Evolutionary conservation across 2,888 invertebrate genomes (phyloP).

Genomic region (Piscicola geometra): DNA sequence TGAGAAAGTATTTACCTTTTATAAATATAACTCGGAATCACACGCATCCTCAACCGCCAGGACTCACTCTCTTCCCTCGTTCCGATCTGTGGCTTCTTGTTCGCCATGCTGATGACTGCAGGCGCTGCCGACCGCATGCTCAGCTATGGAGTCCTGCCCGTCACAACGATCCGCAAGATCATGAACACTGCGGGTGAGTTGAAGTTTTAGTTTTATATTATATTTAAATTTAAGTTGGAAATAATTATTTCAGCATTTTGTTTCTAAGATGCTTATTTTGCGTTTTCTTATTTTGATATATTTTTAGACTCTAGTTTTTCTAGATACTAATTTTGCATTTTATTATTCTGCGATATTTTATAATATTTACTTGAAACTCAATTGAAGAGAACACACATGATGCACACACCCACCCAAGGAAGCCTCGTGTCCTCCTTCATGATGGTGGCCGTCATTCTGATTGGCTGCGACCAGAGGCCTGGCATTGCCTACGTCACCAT

Average conservation of each 20-base stretch:
- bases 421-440: slow-evolving; percentile 29
- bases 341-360: not conserved
- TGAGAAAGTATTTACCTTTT: too few species aligned
- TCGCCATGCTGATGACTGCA: slow-evolving; percentile 34
- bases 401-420: not conserved
- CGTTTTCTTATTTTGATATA: too few species aligned
- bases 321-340: too few species aligned
- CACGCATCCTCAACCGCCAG: too few species aligned
- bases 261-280: too few species aligned
- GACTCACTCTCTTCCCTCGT: slow-evolving; percentile 27
- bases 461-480: slow-evolving; percentile 27
- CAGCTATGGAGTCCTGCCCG: slow-evolving; percentile 35
- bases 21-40: too few species aligned
- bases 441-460: slow-evolving; percentile 31
- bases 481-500: slow-evolving; percentile 29
- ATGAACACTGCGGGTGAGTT: slow-evolving; percentile 33
- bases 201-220: too few species aligned
- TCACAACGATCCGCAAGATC: slow-evolving; percentile 33
- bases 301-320: too few species aligned
- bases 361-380: not conserved
- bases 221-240: too few species aligned
- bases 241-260: too few species aligned
- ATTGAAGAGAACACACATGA: not conserved
- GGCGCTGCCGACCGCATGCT: slow-evolving; percentile 36
- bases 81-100: slow-evolving; percentile 33